phyloP scores from a whole-genome alignment of 1,140 invertebrate genomes.

The Chrysopa pallens region DNA sequence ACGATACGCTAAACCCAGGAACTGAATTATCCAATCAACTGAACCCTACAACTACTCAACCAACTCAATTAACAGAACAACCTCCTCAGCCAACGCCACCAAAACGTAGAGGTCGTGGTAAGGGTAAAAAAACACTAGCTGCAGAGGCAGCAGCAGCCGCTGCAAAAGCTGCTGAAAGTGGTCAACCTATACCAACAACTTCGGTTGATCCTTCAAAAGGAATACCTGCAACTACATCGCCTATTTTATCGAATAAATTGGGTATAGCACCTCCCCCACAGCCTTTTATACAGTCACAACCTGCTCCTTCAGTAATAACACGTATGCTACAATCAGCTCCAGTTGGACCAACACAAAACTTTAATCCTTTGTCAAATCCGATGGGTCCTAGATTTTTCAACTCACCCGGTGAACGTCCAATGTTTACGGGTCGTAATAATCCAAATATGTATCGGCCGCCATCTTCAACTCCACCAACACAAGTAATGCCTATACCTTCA shows the following conservation, averaged over 20 bases:
- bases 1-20: no score
- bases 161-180: constrained; percentile 14
- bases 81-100: constrained; percentile 13
- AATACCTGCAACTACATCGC: background rate
- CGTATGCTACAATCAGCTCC: constrained; percentile 38
- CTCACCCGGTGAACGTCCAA: background rate
- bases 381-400: background rate
- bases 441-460: constrained; percentile 6
- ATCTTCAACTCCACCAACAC: constrained; percentile 3
- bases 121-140: constrained; percentile 34
- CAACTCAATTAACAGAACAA: no score
- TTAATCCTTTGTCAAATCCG: background rate
- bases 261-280: constrained; percentile 23
- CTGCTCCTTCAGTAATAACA: constrained; percentile 36
- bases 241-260: constrained; percentile 13
- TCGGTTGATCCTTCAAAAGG: background rate
- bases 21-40: no score
- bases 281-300: constrained; percentile 22
- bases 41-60: no score
- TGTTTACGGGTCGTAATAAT: background rate
- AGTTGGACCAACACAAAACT: background rate
- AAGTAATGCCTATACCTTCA: constrained; percentile 1
- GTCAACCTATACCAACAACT: background rate
- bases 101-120: constrained; percentile 30
- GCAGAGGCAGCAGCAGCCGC: constrained; percentile 27